Conservation (phyloP, 2,113 vertebrate genomes). For the Natator depressus region DNA sequence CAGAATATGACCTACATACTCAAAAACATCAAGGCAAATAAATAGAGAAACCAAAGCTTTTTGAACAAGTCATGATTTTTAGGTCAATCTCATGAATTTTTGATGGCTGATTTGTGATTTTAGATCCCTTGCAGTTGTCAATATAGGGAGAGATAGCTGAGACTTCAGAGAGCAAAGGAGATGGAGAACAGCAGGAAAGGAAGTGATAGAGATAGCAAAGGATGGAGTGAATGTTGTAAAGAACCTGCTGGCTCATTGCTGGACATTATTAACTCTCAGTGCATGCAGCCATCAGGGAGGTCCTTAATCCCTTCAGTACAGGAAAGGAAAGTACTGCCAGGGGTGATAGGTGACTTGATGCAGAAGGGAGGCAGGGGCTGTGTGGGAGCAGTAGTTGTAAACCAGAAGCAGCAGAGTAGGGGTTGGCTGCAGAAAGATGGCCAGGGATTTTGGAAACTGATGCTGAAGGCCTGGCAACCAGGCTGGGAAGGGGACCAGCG, state of each 20-base stretch:
- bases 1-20: background rate
- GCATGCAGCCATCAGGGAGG: background rate
- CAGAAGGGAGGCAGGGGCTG: background rate
- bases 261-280: background rate
- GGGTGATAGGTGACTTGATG: background rate
- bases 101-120: background rate
- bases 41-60: background rate
- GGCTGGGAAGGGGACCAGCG: background rate
- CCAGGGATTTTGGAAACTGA: no score
- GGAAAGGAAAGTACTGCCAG: no score
- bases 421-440: no score
- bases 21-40: background rate
- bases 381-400: background rate
- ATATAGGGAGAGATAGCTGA: background rate
- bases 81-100: background rate
- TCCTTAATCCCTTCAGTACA: background rate
- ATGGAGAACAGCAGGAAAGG: background rate
- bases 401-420: background rate
- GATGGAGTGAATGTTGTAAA: no score
- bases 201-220: background rate
- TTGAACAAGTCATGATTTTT: background rate
- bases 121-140: background rate
- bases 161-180: background rate
- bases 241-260: no score
- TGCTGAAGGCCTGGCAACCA: no score